phyloP scores from a whole-genome alignment of 2,888 invertebrate species.

The Sphaerophoria taeniata region DNA sequence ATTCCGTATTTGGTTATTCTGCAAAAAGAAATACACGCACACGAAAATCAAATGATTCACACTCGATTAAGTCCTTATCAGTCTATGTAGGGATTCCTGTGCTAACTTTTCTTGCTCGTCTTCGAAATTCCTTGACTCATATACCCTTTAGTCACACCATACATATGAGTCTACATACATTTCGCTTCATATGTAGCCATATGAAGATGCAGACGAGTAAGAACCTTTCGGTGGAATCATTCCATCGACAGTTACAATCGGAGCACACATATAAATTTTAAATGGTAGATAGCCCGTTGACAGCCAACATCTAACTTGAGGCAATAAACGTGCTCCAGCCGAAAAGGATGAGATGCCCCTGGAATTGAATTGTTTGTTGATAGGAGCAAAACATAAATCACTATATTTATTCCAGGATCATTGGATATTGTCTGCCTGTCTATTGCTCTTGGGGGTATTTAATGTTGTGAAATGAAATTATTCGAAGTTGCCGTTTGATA shows the following conservation, averaged over 20 bases:
- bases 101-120: slow-evolving; percentile 4
- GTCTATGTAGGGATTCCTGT: slow-evolving; percentile 31
- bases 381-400: slow-evolving; percentile 67
- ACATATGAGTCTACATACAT: neutral
- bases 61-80: slow-evolving; percentile 72
- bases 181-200: slow-evolving; percentile 20
- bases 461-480: slow-evolving; percentile 68
- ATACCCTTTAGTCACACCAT: neutral
- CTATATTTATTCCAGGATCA: slow-evolving; percentile 45
- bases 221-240: slow-evolving; percentile 8
- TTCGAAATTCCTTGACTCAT: slow-evolving; percentile 23
- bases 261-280: slow-evolving; percentile 61
- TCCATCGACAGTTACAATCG: slow-evolving; percentile 58
- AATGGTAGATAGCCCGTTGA: slow-evolving; percentile 63
- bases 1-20: neutral
- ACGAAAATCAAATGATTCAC: slow-evolving; percentile 64
- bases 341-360: slow-evolving; percentile 11
- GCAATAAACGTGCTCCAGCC: slow-evolving; percentile 13
- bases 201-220: slow-evolving; percentile 32
- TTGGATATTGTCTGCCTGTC: slow-evolving; percentile 26
- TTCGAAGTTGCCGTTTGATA: slow-evolving; percentile 27
- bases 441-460: slow-evolving; percentile 40
- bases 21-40: neutral
- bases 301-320: slow-evolving; percentile 59
- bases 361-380: slow-evolving; percentile 70